Conservation (phyloP, 2,113 vertebrate species). For the Abramis brama region DNA sequence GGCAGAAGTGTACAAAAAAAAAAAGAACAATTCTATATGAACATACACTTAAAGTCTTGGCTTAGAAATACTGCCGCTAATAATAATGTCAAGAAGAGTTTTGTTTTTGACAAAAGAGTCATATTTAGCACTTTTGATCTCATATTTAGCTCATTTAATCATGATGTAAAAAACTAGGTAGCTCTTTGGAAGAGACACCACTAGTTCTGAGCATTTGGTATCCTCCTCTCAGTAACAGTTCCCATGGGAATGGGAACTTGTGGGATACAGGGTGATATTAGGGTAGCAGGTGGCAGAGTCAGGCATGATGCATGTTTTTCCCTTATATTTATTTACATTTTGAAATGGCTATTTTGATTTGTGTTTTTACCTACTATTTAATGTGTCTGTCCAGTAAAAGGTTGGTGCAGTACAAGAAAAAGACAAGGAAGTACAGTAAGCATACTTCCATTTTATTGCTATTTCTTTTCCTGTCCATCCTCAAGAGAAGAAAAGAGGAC, state of each 20-base stretch:
- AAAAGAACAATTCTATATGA: slow-evolving; percentile 47
- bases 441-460: neutral
- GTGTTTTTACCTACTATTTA: neutral
- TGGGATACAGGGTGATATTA: neutral
- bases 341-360: neutral
- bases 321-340: slow-evolving; percentile 3
- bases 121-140: slow-evolving; percentile 70
- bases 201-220: neutral
- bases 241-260: slow-evolving; percentile 10
- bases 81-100: slow-evolving; percentile 46
- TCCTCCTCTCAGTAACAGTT: neutral
- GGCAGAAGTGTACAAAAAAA: slow-evolving; percentile 48
- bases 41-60: slow-evolving; percentile 57
- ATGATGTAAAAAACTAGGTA: neutral
- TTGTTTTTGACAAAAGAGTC: slow-evolving; percentile 66
- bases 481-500: slow-evolving; percentile 44
- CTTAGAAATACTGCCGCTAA: slow-evolving; percentile 53
- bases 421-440: neutral
- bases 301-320: neutral
- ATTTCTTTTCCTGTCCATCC: slow-evolving; percentile 2
- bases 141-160: neutral
- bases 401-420: neutral
- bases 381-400: neutral
- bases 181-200: neutral
- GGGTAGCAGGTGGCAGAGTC: neutral